Percentiles rank a stretch among this genome's conserved stretches.
These are phyloP conservation scores for Acrobeloides nanus DNA, from an alignment of 2,888 invertebrate genomes.

Conservation along the genomic window DNA sequence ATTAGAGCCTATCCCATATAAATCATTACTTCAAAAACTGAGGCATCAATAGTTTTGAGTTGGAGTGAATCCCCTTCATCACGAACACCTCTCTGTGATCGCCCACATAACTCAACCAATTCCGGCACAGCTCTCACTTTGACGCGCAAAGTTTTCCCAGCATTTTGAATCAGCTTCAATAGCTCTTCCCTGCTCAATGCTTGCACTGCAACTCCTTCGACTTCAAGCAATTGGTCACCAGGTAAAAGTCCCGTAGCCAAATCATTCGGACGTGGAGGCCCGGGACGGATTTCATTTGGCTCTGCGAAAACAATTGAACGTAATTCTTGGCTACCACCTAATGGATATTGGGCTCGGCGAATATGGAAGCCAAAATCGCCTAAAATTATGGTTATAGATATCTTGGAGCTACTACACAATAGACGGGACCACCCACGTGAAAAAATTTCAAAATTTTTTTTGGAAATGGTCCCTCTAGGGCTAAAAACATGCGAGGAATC, in stretches of 20 bases:
- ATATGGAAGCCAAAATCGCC: conserved; percentile 42
- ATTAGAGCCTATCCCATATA: too few relatives aligned
- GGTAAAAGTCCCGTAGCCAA: conserved; percentile 72
- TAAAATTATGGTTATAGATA: conserved; percentile 3
- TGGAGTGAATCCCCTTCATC: conserved; percentile 22
- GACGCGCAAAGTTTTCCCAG: conserved; percentile 57
- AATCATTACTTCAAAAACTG: conserved; percentile 5
- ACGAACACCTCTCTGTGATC: too few relatives aligned
- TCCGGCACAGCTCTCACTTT: conserved; percentile 83
- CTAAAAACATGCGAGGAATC: too few relatives aligned
- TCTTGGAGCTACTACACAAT: too few relatives aligned
- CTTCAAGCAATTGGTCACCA: conserved; percentile 85
- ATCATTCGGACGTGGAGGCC: conserved; percentile 41
- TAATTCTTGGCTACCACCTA: conserved; percentile 15
- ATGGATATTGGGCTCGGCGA: conserved; percentile 30
- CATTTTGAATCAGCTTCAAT: conserved; percentile 64
- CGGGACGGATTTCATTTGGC: conserved; percentile 26
- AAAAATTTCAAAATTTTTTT: too few relatives aligned
- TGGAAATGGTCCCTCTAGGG: too few relatives aligned
- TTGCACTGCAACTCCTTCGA: conserved; percentile 78
- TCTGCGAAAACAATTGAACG: conserved; percentile 36
- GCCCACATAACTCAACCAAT: conserved; percentile 65
- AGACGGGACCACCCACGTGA: too few relatives aligned
- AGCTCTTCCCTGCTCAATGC: conserved; percentile 75
- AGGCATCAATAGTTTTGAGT: too few relatives aligned